Conservation (phyloP, 2,113 vertebrate species). For the Trichechus manatus region DNA sequence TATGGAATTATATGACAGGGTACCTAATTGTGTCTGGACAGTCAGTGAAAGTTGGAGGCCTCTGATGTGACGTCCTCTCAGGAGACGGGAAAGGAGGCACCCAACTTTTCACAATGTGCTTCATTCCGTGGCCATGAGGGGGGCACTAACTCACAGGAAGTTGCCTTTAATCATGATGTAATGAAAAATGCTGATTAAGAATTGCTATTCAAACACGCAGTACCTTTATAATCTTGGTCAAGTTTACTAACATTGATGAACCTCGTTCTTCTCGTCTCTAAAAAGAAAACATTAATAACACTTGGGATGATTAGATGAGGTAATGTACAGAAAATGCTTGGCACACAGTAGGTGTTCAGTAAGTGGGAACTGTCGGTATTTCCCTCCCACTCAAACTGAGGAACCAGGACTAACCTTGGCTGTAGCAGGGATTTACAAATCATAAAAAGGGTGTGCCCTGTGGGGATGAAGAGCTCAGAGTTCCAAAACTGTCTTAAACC, state of each 20-base stretch:
- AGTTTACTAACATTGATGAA: not conserved
- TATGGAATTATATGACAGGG: not conserved
- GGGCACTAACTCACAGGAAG: not conserved
- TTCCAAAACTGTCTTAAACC: not conserved
- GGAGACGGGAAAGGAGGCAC: not conserved
- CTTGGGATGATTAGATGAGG: not conserved
- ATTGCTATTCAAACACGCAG: not conserved
- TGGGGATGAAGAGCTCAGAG: not conserved
- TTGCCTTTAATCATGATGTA: not conserved
- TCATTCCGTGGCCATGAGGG: not conserved
- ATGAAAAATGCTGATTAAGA: not conserved
- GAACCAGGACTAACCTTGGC: not conserved
- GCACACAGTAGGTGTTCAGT: not conserved
- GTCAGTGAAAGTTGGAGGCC: not conserved
- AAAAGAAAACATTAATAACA: not conserved
- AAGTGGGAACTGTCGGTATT: not conserved
- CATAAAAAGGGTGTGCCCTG: too few relatives aligned
- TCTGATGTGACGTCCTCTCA: not conserved
- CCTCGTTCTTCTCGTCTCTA: not conserved
- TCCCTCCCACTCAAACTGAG: not conserved
- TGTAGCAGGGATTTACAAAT: not conserved
- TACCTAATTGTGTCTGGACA: not conserved
- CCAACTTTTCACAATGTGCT: rapidly evolving
- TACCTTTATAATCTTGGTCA: not conserved
- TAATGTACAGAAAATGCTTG: not conserved